A percentile compares a stretch with the other conserved stretches of the same genome.
Evolutionary conservation across 2,113 vertebrate species (phyloP).

Genomic region (Glareola pratincola): DNA sequence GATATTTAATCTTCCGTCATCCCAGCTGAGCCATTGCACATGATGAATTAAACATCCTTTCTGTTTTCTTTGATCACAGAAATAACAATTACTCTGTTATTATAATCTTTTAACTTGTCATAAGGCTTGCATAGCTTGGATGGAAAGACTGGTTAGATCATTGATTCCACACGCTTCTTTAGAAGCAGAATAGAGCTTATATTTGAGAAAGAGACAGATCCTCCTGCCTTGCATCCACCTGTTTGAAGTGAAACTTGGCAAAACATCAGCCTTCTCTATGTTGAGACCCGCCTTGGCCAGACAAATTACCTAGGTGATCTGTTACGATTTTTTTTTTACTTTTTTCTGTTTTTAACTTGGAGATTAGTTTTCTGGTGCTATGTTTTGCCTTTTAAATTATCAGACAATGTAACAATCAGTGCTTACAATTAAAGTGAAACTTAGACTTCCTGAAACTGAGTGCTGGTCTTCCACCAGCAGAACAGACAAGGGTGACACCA

Average conservation of each 20-base stretch:
- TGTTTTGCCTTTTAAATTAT: not conserved
- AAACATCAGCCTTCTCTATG: not conserved
- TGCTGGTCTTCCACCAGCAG: not conserved
- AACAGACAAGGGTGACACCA: not conserved
- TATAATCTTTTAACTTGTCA: not conserved
- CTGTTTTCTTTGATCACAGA: slow-evolving; percentile 44
- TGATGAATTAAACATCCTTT: slow-evolving; percentile 10
- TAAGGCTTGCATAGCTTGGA: not conserved
- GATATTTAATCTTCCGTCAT: not conserved
- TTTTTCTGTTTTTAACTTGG: not conserved
- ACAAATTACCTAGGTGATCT: not conserved
- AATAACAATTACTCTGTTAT: slow-evolving; percentile 16
- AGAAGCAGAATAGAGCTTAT: not conserved
- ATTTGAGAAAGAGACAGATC: not conserved
- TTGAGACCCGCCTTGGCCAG: not conserved
- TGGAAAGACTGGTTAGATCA: not conserved
- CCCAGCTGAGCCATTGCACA: not conserved
- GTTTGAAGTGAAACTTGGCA: not conserved
- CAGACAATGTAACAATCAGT: not conserved
- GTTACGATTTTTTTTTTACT: not conserved
- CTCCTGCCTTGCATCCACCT: rapidly evolving
- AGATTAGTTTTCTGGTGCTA: not conserved
- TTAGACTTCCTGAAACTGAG: not conserved
- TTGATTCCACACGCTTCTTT: not conserved
- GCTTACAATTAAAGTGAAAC: not conserved